Percentiles rank a stretch among this genome's conserved stretches.
These are phyloP conservation scores for Diploscapter pachys DNA, from an alignment of 1,140 invertebrate species.

Conservation along the genomic window DNA sequence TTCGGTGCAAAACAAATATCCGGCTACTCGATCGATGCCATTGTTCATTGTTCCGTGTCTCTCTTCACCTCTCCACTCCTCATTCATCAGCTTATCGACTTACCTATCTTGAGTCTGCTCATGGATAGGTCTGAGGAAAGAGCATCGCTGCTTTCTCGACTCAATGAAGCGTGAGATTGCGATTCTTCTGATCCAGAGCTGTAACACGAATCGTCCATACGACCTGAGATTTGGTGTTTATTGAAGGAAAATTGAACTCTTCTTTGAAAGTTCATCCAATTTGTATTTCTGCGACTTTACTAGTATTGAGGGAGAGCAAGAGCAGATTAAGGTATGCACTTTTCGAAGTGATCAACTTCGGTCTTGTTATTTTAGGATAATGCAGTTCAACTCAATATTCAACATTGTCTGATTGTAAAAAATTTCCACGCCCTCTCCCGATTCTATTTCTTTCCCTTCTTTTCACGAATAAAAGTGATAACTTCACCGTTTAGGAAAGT, in stretches of 20 bases:
- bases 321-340: too few species aligned
- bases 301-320: too few species aligned
- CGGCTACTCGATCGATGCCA: background rate
- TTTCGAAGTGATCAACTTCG: too few species aligned
- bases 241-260: too few species aligned
- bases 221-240: too few species aligned
- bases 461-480: background rate
- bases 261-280: too few species aligned
- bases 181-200: conserved; percentile 16
- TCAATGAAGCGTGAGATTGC: conserved; percentile 5
- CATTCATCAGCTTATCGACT: background rate
- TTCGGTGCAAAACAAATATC: background rate
- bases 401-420: too few species aligned
- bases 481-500: background rate
- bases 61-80: background rate
- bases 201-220: background rate
- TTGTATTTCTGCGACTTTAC: too few species aligned
- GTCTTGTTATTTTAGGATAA: too few species aligned
- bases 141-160: conserved; percentile 16
- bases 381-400: too few species aligned
- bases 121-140: background rate
- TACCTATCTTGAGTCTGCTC: conserved; percentile 5
- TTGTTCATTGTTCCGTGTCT: background rate
- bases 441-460: too few species aligned
- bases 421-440: too few species aligned